These are phyloP conservation scores for Platycnemis pennipes DNA, from an alignment of 2,888 invertebrate species.

Conservation along the genomic window DNA sequence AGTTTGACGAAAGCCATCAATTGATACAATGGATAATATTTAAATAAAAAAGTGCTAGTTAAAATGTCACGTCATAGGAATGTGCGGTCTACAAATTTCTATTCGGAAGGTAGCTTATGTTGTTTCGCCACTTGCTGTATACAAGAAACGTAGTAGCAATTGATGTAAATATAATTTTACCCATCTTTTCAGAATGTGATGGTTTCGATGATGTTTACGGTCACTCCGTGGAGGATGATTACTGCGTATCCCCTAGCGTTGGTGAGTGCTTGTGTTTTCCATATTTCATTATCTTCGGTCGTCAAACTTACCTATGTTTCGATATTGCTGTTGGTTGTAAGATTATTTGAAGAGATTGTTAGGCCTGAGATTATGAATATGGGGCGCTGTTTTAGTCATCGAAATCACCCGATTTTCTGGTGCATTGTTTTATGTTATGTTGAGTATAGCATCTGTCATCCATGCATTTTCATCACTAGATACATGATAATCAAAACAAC, in stretches of 20 bases:
- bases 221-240: constrained; percentile 96
- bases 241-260: constrained; percentile 94
- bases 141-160: background rate
- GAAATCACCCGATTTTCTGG: no score
- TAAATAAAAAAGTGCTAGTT: constrained; percentile 28
- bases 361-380: background rate
- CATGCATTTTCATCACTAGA: no score
- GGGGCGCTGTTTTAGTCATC: no score
- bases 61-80: constrained; percentile 94
- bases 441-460: no score
- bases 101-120: constrained; percentile 85
- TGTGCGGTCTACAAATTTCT: constrained; percentile 88
- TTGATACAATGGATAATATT: constrained; percentile 38
- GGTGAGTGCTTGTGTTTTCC: constrained; percentile 76
- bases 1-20: background rate
- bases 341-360: background rate
- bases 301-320: constrained; percentile 76
- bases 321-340: background rate
- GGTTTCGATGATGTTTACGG: constrained; percentile 95
- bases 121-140: constrained; percentile 22
- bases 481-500: no score
- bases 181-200: constrained; percentile 86
- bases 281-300: constrained; percentile 76
- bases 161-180: constrained; percentile 2
- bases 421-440: no score